Conservation (phyloP, 2,113 vertebrate species). For the Poeciliopsis occidentalis region DNA sequence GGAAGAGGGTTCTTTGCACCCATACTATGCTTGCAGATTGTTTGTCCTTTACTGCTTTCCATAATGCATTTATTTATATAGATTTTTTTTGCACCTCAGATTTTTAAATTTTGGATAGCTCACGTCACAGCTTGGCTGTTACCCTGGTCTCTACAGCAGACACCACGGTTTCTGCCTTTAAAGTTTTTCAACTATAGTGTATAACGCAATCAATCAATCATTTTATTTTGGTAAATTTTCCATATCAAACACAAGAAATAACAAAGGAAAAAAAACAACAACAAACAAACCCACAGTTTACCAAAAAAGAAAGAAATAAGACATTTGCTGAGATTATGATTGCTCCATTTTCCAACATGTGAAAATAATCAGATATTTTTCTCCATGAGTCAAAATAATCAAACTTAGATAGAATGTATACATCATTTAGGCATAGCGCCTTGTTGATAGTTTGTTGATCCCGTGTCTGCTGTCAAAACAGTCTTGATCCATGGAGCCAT, state of each 20-base stretch:
- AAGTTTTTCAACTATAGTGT: background rate
- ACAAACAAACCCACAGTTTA: too few relatives aligned
- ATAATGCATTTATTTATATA: constrained; percentile 19
- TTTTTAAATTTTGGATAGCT: constrained; percentile 8
- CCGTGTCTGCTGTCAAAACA: too few relatives aligned
- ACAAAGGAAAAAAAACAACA: background rate
- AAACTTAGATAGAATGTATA: too few relatives aligned
- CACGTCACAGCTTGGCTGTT: constrained; percentile 11
- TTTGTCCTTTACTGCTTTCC: constrained; percentile 39
- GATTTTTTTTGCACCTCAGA: constrained; percentile 30
- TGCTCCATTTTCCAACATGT: background rate
- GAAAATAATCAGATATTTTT: background rate
- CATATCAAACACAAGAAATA: background rate
- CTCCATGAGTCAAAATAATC: background rate
- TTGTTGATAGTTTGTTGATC: too few relatives aligned
- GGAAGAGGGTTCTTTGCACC: constrained; percentile 21
- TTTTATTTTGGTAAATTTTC: too few relatives aligned
- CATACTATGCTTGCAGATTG: constrained; percentile 15
- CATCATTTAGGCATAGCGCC: too few relatives aligned
- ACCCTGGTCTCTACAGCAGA: constrained; percentile 9
- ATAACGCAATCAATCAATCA: background rate
- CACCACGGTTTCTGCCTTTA: background rate
- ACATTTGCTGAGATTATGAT: background rate
- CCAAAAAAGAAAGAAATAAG: too few relatives aligned
- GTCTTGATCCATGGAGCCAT: too few relatives aligned